phyloP scores from a whole-genome alignment of 2,888 invertebrate genomes.

The Drosophila lacicola region DNA sequence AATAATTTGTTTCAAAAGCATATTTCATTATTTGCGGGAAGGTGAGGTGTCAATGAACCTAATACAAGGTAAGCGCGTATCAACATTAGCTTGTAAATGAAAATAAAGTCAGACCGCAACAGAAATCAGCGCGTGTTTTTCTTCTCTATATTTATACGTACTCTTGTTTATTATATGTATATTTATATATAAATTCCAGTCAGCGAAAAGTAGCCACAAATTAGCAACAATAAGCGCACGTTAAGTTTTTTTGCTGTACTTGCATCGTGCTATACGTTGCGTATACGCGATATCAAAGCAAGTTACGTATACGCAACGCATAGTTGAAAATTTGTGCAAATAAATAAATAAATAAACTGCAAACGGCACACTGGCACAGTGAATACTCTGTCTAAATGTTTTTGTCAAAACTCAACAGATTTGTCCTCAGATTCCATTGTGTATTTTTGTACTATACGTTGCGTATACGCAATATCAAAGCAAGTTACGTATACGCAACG shows the following conservation, averaged over 20 bases:
- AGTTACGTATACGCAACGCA: slow-evolving; percentile 19
- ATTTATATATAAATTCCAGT: neutral
- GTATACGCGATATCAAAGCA: slow-evolving; percentile 31
- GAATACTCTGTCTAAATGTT: too few species aligned
- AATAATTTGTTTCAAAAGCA: slow-evolving; percentile 1
- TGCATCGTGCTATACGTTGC: slow-evolving; percentile 13
- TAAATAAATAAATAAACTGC: too few species aligned
- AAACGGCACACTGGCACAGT: neutral
- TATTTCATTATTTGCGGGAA: slow-evolving; percentile 1
- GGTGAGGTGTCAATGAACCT: slow-evolving; percentile 54
- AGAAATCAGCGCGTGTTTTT: slow-evolving; percentile 28
- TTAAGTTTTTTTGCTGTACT: neutral
- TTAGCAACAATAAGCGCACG: slow-evolving; percentile 21
- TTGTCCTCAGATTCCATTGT: neutral
- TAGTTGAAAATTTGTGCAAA: neutral
- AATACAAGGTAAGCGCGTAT: slow-evolving; percentile 41
- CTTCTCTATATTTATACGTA: slow-evolving; percentile 1
- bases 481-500: slow-evolving; percentile 18
- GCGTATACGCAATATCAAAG: slow-evolving; percentile 37
- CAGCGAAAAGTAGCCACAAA: slow-evolving; percentile 11
- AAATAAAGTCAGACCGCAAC: slow-evolving; percentile 36
- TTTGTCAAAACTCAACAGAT: neutral
- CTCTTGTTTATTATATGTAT: neutral
- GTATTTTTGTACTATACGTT: neutral
- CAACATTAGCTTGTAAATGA: slow-evolving; percentile 26